Conservation (phyloP, 2,797 vertebrate genomes). For the Steatocranus sp. region DNA sequence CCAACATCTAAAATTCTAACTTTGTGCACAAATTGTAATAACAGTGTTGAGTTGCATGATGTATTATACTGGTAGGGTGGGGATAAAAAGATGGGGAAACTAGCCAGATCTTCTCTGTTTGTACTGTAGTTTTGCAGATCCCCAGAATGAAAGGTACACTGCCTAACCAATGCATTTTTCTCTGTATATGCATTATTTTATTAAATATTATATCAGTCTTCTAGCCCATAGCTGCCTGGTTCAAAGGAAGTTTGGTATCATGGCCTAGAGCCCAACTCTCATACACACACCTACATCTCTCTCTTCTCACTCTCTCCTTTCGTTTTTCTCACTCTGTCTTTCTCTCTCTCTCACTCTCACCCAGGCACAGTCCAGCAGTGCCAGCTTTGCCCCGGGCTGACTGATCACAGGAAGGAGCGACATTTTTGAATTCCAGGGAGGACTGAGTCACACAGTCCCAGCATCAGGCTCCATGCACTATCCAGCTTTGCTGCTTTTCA, state of each 20-base stretch:
- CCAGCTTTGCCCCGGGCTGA: constrained; percentile 76
- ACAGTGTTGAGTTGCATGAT: constrained; percentile 10
- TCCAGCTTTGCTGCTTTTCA: constrained; percentile 42
- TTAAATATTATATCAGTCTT: constrained; percentile 76
- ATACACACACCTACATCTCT: constrained; percentile 35
- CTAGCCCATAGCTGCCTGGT: constrained; percentile 69
- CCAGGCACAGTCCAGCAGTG: constrained; percentile 61
- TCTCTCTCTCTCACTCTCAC: constrained; percentile 19
- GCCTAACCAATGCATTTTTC: constrained; percentile 50
- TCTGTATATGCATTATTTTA: constrained; percentile 74
- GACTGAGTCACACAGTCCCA: constrained; percentile 66
- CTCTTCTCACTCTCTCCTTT: not conserved
- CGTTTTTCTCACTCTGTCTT: constrained; percentile 10
- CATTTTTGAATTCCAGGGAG: constrained; percentile 75
- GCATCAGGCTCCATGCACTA: constrained; percentile 54
- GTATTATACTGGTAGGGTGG: not conserved
- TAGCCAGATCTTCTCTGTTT: constrained; percentile 55
- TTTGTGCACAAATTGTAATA: constrained; percentile 44
- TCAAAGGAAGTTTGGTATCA: constrained; percentile 76
- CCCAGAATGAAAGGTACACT: constrained; percentile 54
- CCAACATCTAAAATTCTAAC: constrained; percentile 31
- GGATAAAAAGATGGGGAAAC: constrained; percentile 25
- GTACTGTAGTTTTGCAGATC: constrained; percentile 45
- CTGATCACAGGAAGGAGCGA: constrained; percentile 76
- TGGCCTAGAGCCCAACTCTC: constrained; percentile 58